These are phyloP conservation scores for Pheosia tremula DNA, from an alignment of 2,888 invertebrate genomes.

Conservation along the genomic window DNA sequence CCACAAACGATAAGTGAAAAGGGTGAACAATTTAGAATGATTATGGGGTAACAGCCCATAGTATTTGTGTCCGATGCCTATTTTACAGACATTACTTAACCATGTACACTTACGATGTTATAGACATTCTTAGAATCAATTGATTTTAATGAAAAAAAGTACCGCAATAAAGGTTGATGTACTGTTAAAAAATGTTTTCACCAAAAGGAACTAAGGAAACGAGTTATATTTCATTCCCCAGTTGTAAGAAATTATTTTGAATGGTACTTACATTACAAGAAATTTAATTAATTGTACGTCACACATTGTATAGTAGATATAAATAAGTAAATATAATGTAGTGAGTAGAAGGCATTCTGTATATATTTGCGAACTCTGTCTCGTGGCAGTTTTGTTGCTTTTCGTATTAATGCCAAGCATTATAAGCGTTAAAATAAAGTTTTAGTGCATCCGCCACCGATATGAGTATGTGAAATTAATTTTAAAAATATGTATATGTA, in stretches of 20 bases:
- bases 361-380: conserved; percentile 77
- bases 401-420: conserved; percentile 64
- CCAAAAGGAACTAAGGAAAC: conserved; percentile 20
- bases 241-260: conserved; percentile 15
- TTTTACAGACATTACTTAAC: too few relatives aligned
- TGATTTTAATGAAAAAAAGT: conserved; percentile 1
- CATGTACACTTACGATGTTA: background rate
- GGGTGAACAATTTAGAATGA: too few relatives aligned
- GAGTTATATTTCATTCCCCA: conserved; percentile 21
- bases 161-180: conserved; percentile 37
- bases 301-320: conserved; percentile 29
- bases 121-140: background rate
- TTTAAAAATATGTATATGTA: conserved; percentile 50
- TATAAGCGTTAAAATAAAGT: conserved; percentile 63
- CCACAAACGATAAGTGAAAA: too few relatives aligned
- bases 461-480: conserved; percentile 62
- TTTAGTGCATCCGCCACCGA: conserved; percentile 65
- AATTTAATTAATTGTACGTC: conserved; percentile 12
- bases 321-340: conserved; percentile 48
- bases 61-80: too few relatives aligned
- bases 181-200: conserved; percentile 19
- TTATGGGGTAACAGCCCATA: too few relatives aligned
- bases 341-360: conserved; percentile 58
- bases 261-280: conserved; percentile 14
- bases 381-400: conserved; percentile 80